phyloP scores from a whole-genome alignment of 2,113 vertebrate species.

The Sceloporus tristichus region DNA sequence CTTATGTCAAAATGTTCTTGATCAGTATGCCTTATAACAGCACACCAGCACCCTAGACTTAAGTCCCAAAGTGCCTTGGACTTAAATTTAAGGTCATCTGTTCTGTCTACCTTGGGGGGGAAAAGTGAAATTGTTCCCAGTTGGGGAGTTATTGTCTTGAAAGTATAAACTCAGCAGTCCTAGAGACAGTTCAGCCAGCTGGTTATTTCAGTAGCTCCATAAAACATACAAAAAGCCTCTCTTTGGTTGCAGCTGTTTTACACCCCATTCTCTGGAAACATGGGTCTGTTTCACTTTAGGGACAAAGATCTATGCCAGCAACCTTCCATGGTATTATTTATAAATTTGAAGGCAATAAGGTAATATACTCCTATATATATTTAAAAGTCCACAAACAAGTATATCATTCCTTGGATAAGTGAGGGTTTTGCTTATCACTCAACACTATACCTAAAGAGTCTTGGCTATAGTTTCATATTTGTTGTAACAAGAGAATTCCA shows the following conservation, averaged over 20 bases:
- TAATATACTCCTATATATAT: slow-evolving; percentile 21
- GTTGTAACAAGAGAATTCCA: slow-evolving; percentile 56
- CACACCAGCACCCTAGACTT: background rate
- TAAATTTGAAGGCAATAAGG: slow-evolving; percentile 44
- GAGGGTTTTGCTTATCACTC: slow-evolving; percentile 68
- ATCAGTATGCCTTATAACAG: background rate
- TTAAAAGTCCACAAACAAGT: slow-evolving; percentile 60
- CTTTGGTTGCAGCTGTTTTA: background rate
- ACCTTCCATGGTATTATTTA: slow-evolving; percentile 56
- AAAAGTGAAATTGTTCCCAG: background rate
- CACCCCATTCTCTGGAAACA: background rate
- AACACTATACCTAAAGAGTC: slow-evolving; percentile 68
- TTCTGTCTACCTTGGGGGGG: background rate
- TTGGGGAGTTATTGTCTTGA: background rate
- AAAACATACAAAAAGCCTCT: background rate
- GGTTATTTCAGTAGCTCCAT: background rate
- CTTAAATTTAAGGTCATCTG: background rate
- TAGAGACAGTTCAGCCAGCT: background rate
- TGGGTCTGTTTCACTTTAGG: background rate
- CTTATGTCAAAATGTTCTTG: background rate
- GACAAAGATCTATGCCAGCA: background rate
- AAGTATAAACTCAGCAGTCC: background rate
- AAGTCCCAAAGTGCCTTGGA: background rate
- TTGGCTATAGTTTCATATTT: slow-evolving; percentile 57
- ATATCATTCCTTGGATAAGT: slow-evolving; percentile 70